Evolutionary conservation across 2,888 invertebrate genomes (phyloP).

Genomic region (Malacosoma neustria): DNA sequence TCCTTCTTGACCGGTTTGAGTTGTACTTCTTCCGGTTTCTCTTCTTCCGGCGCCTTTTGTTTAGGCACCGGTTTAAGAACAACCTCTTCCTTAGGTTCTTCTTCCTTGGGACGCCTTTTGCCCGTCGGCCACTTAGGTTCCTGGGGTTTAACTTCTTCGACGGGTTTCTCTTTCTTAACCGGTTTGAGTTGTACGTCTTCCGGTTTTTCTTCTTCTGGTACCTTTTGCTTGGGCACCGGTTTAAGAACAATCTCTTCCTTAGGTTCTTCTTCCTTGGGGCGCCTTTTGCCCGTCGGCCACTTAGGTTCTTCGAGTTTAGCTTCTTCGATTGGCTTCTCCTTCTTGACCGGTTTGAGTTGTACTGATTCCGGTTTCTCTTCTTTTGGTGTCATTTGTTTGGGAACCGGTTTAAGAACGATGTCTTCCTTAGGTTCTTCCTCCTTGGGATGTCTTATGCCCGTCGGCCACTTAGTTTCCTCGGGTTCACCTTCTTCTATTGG

Average conservation of each 20-base stretch:
- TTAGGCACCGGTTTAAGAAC: constrained; percentile 10
- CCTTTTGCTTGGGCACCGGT: constrained; percentile 25
- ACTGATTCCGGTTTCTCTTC: constrained; percentile 38
- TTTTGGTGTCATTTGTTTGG: constrained; percentile 16
- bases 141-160: constrained; percentile 17
- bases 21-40: constrained; percentile 8
- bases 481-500: constrained; percentile 18
- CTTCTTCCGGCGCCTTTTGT: constrained; percentile 5
- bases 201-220: constrained; percentile 34
- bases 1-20: constrained; percentile 19
- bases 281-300: constrained; percentile 29
- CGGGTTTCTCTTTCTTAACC: constrained; percentile 2
- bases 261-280: constrained; percentile 15
- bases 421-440: constrained; percentile 17
- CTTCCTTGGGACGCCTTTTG: constrained; percentile 8
- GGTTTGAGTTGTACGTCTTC: constrained; percentile 43
- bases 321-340: constrained; percentile 12
- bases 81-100: constrained; percentile 10
- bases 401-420: constrained; percentile 25
- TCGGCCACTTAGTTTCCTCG: constrained; percentile 17
- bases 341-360: constrained; percentile 36
- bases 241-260: constrained; percentile 23
- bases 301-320: constrained; percentile 2
- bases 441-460: constrained; percentile 33
- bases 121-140: constrained; percentile 24